Evolutionary conservation across 2,113 vertebrate genomes (phyloP).

Genomic region (Romanogobio albipinnatus): DNA sequence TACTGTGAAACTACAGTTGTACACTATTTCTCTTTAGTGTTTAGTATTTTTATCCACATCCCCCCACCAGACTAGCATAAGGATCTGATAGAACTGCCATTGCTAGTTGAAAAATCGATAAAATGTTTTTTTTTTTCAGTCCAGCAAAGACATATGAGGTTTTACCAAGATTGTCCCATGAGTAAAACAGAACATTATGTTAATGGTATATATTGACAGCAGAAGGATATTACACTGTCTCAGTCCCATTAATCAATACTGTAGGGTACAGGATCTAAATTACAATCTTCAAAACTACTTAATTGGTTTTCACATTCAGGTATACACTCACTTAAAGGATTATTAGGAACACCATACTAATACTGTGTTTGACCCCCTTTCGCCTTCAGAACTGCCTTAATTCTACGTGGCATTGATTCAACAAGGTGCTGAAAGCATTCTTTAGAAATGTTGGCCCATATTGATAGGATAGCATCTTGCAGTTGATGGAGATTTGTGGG

Average conservation of each 20-base stretch:
- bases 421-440: no score
- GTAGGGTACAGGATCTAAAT: neutral
- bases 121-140: neutral
- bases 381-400: no score
- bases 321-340: no score
- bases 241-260: neutral
- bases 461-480: no score
- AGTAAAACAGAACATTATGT: conserved; percentile 4
- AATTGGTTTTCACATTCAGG: neutral
- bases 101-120: neutral
- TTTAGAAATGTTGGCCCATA: no score
- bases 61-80: neutral
- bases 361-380: no score
- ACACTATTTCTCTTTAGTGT: neutral
- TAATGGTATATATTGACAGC: conserved; percentile 40
- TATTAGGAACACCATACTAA: no score
- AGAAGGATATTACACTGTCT: conserved; percentile 45
- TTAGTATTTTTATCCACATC: neutral
- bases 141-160: neutral
- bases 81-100: neutral
- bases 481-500: no score
- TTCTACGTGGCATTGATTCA: no score
- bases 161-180: neutral
- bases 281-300: neutral
- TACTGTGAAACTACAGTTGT: neutral